A percentile compares a stretch with the other conserved stretches of the same genome.
phyloP scores from a whole-genome alignment of 2,797 vertebrate genomes.

The Austrolebias charrua region DNA sequence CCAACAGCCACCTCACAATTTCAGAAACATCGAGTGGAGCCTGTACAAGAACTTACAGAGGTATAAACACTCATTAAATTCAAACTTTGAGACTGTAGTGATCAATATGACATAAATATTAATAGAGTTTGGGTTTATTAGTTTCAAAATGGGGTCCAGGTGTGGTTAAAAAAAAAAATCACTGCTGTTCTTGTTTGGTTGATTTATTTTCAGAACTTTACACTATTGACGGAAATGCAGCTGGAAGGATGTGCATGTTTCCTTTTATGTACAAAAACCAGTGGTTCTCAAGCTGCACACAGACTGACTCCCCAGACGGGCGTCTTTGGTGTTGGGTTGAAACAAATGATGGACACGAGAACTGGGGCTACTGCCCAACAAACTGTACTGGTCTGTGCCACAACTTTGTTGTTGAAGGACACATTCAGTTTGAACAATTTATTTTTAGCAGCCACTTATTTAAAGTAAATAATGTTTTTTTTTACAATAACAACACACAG shows the following conservation, averaged over 20 bases:
- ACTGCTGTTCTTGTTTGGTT: background rate
- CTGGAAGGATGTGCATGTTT: slow-evolving; percentile 87
- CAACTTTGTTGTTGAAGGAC: too few species aligned
- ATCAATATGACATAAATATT: background rate
- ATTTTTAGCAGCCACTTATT: background rate
- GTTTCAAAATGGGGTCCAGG: too few species aligned
- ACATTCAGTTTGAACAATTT: background rate
- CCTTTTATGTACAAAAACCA: slow-evolving; percentile 84
- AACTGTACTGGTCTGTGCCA: slow-evolving; percentile 56
- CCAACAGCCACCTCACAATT: slow-evolving; percentile 84
- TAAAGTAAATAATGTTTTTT: background rate
- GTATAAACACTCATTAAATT: slow-evolving; percentile 63
- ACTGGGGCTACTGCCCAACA: slow-evolving; percentile 86
- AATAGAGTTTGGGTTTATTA: too few species aligned
- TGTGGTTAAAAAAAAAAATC: background rate
- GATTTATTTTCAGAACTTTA: slow-evolving; percentile 76
- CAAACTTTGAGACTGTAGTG: background rate
- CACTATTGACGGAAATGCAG: slow-evolving; percentile 84
- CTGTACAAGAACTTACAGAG: slow-evolving; percentile 87
- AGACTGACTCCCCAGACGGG: slow-evolving; percentile 54
- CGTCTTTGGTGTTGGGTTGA: slow-evolving; percentile 86
- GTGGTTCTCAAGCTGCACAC: slow-evolving; percentile 86
- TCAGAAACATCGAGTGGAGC: slow-evolving; percentile 82
- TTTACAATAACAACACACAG: background rate
- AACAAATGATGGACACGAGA: slow-evolving; percentile 74